A percentile compares a stretch with the other conserved stretches of the same genome.
These are phyloP conservation scores for Fragum whitleyi DNA, from an alignment of 2,888 invertebrate genomes.

Conservation along the genomic window DNA sequence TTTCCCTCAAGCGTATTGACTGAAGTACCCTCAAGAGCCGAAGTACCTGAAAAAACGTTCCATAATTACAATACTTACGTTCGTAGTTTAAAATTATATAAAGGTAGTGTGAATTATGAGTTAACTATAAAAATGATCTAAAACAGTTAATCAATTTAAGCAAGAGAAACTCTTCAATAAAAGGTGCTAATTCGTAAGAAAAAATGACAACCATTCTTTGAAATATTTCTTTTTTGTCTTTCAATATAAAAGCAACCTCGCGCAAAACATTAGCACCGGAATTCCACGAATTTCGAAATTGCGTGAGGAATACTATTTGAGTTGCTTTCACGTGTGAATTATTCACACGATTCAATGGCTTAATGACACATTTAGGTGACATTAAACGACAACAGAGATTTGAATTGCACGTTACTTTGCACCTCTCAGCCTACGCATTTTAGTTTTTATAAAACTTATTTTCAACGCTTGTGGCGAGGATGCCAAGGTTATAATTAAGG, in stretches of 20 bases:
- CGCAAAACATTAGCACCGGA: neutral
- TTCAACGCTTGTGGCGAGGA: too few relatives aligned
- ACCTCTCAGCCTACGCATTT: neutral
- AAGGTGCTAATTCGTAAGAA: too few relatives aligned
- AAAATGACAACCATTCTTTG: neutral
- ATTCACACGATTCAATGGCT: neutral
- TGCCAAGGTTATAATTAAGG: too few relatives aligned
- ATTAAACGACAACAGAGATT: constrained; percentile 6
- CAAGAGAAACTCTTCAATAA: too few relatives aligned
- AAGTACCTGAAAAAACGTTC: too few relatives aligned
- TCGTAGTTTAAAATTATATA: too few relatives aligned
- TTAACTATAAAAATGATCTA: too few relatives aligned
- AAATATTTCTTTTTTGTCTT: neutral
- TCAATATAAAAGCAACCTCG: neutral
- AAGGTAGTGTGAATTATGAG: too few relatives aligned
- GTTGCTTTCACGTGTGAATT: neutral
- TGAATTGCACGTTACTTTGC: neutral
- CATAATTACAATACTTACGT: too few relatives aligned
- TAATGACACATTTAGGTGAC: neutral
- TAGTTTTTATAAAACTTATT: neutral
- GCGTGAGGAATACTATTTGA: neutral
- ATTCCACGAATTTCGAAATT: neutral
- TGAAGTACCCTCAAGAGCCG: too few relatives aligned
- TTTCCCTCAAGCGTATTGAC: too few relatives aligned
- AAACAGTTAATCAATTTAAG: too few relatives aligned